These are phyloP conservation scores for Nephrotoma guestfalica DNA, from an alignment of 2,888 invertebrate genomes.

Conservation along the genomic window DNA sequence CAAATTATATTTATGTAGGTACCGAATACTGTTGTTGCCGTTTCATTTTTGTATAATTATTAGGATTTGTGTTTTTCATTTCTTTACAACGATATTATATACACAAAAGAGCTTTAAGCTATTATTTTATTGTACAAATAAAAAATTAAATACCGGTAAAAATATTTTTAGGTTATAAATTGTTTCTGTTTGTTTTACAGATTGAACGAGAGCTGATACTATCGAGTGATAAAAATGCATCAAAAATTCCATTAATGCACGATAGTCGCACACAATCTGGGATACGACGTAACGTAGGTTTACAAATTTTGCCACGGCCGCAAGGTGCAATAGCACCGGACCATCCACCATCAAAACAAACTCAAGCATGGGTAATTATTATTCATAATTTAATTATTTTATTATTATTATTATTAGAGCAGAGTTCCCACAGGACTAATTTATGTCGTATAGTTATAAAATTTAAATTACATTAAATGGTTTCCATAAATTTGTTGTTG, in stretches of 20 bases:
- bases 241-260: slow-evolving; percentile 62
- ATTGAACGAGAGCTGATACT: slow-evolving; percentile 66
- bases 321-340: slow-evolving; percentile 54
- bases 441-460: neutral
- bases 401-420: neutral
- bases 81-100: neutral
- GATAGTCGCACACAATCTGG: slow-evolving; percentile 47
- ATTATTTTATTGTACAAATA: neutral
- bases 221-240: slow-evolving; percentile 58
- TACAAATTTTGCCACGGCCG: slow-evolving; percentile 22
- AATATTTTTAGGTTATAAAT: no score
- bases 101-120: neutral
- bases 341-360: slow-evolving; percentile 50
- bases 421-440: neutral
- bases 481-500: neutral
- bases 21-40: neutral
- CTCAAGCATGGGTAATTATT: slow-evolving; percentile 48
- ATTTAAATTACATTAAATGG: neutral
- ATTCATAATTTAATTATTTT: neutral
- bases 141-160: no score
- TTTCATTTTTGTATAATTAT: neutral
- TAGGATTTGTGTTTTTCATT: neutral
- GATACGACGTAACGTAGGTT: slow-evolving; percentile 9
- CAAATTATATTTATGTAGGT: no score
- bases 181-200: slow-evolving; percentile 27